These are phyloP conservation scores for Agelaius phoeniceus DNA, from an alignment of 2,113 vertebrate species.

Conservation along the genomic window DNA sequence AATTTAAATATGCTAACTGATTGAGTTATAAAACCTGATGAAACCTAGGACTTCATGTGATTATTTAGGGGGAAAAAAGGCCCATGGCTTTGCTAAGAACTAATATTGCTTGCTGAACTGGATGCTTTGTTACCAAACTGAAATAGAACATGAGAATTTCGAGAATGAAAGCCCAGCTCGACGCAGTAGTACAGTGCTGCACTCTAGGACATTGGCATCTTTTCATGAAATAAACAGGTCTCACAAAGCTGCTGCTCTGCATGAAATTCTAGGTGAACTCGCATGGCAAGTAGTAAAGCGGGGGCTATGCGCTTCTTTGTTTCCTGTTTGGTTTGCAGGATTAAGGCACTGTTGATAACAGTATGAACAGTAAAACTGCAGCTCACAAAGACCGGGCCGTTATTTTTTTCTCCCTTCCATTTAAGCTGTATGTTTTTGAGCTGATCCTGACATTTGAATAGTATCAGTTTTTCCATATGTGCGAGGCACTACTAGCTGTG, in stretches of 20 bases:
- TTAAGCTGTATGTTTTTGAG: slow-evolving; percentile 29
- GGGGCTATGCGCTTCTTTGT: slow-evolving; percentile 52
- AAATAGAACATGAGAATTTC: slow-evolving; percentile 41
- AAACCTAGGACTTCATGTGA: neutral
- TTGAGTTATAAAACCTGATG: slow-evolving; percentile 11
- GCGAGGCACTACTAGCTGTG: slow-evolving; percentile 11
- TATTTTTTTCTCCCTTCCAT: slow-evolving; percentile 1
- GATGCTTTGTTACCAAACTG: slow-evolving; percentile 48
- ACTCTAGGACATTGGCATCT: slow-evolving; percentile 52
- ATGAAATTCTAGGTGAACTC: slow-evolving; percentile 61
- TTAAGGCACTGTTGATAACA: slow-evolving; percentile 49
- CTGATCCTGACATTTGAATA: neutral
- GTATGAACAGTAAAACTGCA: neutral
- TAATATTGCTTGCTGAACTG: slow-evolving; percentile 9
- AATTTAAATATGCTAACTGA: neutral
- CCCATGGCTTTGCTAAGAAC: slow-evolving; percentile 18
- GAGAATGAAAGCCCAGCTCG: slow-evolving; percentile 27
- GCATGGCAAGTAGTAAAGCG: neutral
- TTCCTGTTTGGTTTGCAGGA: slow-evolving; percentile 52
- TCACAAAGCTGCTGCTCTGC: slow-evolving; percentile 53
- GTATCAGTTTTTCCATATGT: slow-evolving; percentile 46
- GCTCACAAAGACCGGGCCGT: neutral
- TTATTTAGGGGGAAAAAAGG: neutral
- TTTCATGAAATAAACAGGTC: slow-evolving; percentile 62
- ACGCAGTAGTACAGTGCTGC: slow-evolving; percentile 23